Base-by-base conservation (phyloP, 1,140 invertebrate genomes). In the Drosophila bocqueti region DNA sequence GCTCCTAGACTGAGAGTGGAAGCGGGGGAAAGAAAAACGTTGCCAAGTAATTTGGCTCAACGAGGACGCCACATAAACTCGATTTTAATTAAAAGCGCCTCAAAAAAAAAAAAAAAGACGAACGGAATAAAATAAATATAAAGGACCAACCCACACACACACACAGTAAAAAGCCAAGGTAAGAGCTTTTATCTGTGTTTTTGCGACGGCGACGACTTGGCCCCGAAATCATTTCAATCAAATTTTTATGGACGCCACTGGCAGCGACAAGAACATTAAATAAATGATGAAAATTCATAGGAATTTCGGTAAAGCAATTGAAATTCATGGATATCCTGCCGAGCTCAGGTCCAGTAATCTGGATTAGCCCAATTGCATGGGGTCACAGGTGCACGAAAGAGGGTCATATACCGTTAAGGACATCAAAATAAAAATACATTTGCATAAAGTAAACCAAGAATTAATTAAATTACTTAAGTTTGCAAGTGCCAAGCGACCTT, bases 271-370 rank as follows among this genome's bases (percentile, higher is more conserved):
- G 57, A 45, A 65, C 78, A 90, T 89, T 76, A 87, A 66, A 61
- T 46, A 74, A 82, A 55, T 71, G 59, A 90, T 90, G 85, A 85
- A 90, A 90, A 90, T 90, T 85, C 81, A 90, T 90, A 90, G 72
- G 59, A 79, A 80, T 62, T 59, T 65, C 11, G 46, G 38, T 36
- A 54, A 64, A 31, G 66, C 85, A 79, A 90, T 90, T 82, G 86
- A 90, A 90, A 90, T 90, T 90, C 85, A 90, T 90, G 85, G 71
- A 79, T 71, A 62, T 61, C 46, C 24, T 31, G 1, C 8, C 29
- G 11, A 13, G 18, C 46, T 36, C 10, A n/a, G 26, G 65, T 67
- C 69, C 69, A 59, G 69, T 38, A 42, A 34, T 47, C 7, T 8
- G 67, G 45, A 50, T 73, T 60, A 73, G 38, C 29, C 26, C 11